A percentile compares a stretch with the other conserved stretches of the same genome.
phyloP scores from a whole-genome alignment of 2,113 vertebrate species.

The Saiga tatarica region DNA sequence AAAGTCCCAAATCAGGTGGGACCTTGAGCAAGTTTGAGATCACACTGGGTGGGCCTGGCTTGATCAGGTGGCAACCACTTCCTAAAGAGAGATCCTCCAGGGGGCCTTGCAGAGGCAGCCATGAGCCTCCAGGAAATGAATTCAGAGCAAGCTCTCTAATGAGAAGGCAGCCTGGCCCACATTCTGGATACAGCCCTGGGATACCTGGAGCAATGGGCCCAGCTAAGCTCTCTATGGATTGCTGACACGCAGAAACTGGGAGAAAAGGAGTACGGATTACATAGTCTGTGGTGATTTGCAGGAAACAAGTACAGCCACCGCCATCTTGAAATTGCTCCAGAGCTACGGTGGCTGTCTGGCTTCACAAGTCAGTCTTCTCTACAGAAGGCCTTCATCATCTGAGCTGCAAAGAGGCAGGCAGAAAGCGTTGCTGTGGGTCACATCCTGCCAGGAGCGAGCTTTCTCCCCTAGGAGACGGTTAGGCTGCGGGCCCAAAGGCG shows the following conservation, averaged over 20 bases:
- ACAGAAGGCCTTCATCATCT: fast-evolving
- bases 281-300: too few species aligned
- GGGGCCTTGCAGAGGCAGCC: neutral
- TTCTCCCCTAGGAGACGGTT: neutral
- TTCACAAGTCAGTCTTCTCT: neutral
- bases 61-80: neutral
- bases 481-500: fast-evolving
- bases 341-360: fast-evolving
- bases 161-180: neutral
- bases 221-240: neutral
- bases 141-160: neutral
- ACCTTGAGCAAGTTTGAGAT: neutral
- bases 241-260: fast-evolving
- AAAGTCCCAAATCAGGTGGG: neutral
- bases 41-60: too few species aligned
- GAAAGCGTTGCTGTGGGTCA: fast-evolving
- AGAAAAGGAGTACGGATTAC: fast-evolving
- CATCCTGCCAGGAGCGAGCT: fast-evolving
- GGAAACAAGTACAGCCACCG: neutral
- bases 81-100: neutral
- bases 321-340: neutral
- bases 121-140: fast-evolving
- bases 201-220: fast-evolving
- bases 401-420: neutral
- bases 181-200: too few species aligned